Conservation (phyloP, 2,888 invertebrate genomes). For the Erebia palarica region DNA sequence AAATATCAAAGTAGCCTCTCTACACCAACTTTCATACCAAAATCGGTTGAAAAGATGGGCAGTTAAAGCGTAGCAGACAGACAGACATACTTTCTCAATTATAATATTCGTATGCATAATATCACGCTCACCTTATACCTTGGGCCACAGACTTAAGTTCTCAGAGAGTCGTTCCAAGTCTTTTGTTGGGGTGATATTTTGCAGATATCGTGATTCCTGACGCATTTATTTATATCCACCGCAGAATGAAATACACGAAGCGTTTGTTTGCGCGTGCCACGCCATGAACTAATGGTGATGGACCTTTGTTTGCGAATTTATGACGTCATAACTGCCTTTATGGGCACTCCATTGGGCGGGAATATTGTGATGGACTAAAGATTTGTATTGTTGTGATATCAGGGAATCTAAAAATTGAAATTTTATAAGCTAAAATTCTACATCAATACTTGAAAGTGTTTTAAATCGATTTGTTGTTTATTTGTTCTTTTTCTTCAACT, state of each 20-base stretch:
- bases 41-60: too few relatives aligned
- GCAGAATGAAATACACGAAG: constrained; percentile 32
- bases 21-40: too few relatives aligned
- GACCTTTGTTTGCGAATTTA: constrained; percentile 33
- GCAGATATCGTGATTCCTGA: constrained; percentile 37
- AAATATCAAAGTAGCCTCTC: too few relatives aligned
- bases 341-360: constrained; percentile 10
- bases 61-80: too few relatives aligned
- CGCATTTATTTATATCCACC: constrained; percentile 35
- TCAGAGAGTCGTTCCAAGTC: constrained; percentile 24
- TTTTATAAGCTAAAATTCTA: too few relatives aligned
- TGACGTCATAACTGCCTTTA: constrained; percentile 27
- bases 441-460: too few relatives aligned
- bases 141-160: constrained; percentile 28
- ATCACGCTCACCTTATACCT: constrained; percentile 4
- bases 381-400: constrained; percentile 6
- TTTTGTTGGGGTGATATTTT: constrained; percentile 38
- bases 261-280: constrained; percentile 29
- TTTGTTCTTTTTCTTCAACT: too few relatives aligned
- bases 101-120: too few relatives aligned
- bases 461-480: too few relatives aligned
- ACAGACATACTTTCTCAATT: too few relatives aligned
- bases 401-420: not conserved
- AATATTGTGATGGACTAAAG: constrained; percentile 1
- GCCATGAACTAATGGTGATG: constrained; percentile 25